These are phyloP conservation scores for Dunckerocampus dactyliophorus DNA, from an alignment of 2,113 vertebrate species.

Conservation along the genomic window DNA sequence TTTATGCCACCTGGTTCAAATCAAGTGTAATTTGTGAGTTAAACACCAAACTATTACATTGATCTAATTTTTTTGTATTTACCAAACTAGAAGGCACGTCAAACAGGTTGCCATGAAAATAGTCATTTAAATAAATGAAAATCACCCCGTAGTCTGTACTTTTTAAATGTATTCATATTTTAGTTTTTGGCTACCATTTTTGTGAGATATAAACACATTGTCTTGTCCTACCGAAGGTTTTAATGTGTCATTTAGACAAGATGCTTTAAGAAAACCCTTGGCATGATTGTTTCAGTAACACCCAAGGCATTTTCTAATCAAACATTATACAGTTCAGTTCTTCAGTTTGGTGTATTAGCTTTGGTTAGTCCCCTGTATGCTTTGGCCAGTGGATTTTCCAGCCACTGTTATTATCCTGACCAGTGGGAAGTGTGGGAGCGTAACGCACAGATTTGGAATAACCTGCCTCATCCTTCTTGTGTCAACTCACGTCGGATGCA, in stretches of 20 bases:
- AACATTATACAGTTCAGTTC: slow-evolving; percentile 13
- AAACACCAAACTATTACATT: not conserved
- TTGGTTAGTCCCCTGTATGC: slow-evolving; percentile 29
- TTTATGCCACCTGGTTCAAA: not conserved
- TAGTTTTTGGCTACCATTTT: too few relatives aligned
- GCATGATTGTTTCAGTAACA: slow-evolving; percentile 19
- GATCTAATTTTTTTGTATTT: not conserved
- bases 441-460: slow-evolving; percentile 28
- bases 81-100: too few relatives aligned
- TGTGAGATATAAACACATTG: too few relatives aligned
- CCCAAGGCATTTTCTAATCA: slow-evolving; percentile 20
- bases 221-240: not conserved
- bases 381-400: slow-evolving; percentile 35
- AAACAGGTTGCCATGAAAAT: too few relatives aligned
- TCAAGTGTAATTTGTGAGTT: not conserved
- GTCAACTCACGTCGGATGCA: slow-evolving; percentile 17
- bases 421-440: slow-evolving; percentile 15
- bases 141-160: too few relatives aligned
- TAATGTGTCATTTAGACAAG: not conserved
- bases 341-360: slow-evolving; percentile 30
- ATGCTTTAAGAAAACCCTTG: slow-evolving; percentile 1
- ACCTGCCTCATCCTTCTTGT: slow-evolving; percentile 12
- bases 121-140: too few relatives aligned
- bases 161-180: too few relatives aligned
- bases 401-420: slow-evolving; percentile 23